A percentile compares a stretch with the other conserved stretches of the same genome.
Conservation (phyloP, 2,888 invertebrate species). For the Catocala nupta region DNA sequence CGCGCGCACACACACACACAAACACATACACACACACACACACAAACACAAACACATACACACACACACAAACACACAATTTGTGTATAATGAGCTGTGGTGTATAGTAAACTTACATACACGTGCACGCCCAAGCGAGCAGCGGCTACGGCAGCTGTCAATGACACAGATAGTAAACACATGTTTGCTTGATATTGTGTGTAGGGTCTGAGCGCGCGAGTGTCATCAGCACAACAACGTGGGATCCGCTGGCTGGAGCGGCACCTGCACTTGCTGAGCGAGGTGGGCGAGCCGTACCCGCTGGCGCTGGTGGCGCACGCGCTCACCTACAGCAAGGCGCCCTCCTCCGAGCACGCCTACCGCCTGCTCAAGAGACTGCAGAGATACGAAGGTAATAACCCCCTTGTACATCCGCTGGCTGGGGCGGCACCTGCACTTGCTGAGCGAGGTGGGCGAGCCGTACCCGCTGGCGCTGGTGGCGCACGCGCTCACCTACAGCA, state of each 20-base stretch:
- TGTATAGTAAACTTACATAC: too few relatives aligned
- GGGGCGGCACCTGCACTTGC: conserved; percentile 92
- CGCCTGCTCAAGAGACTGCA: conserved; percentile 90
- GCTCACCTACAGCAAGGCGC: conserved; percentile 93
- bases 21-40: too few relatives aligned
- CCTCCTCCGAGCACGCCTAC: conserved; percentile 94
- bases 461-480: conserved; percentile 96
- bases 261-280: conserved; percentile 92
- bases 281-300: conserved; percentile 92
- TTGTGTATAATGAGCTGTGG: too few relatives aligned
- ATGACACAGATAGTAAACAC: too few relatives aligned
- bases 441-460: conserved; percentile 90
- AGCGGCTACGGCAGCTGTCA: too few relatives aligned
- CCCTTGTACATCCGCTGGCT: conserved; percentile 89
- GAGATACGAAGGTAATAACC: conserved; percentile 87
- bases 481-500: conserved; percentile 94
- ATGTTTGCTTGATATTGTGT: background rate
- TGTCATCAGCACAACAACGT: conserved; percentile 91
- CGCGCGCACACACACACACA: too few relatives aligned
- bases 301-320: conserved; percentile 96
- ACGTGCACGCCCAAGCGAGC: too few relatives aligned
- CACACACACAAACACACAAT: too few relatives aligned
- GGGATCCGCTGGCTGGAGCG: conserved; percentile 94
- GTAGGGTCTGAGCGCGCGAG: conserved; percentile 91
- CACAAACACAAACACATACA: too few relatives aligned